Base-by-base conservation (phyloP, 2,113 vertebrate species). In the Neolamprologus caudopunctatus region DNA sequence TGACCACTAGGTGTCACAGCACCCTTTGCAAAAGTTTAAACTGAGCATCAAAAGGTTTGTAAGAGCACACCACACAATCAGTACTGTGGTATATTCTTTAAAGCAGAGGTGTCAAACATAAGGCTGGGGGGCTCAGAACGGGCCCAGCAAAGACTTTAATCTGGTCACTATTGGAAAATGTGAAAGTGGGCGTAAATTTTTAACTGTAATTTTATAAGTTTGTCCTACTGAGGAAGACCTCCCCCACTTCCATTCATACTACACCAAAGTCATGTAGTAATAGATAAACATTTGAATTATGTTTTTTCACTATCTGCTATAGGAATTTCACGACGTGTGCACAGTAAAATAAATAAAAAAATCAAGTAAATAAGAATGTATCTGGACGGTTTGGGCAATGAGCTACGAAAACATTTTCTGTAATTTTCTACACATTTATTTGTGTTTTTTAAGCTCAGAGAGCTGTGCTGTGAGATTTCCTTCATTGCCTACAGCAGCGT, bases 1-100 rank as follows among this genome's bases (percentile, higher is more conserved):
- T 50, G 19, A 50, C 90, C 92, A 90, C 87, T 80, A 92, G 92
- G 86, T 93, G 95, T 54, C 84, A 33, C 5, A 55, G 35, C 10
- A 51, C 8, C 24, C 57, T 6, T 28, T 9, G 9, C 51, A 8
- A 63, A 53, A 53, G 16, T 16, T 33, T 61, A 1, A 71, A 16
- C n/a, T 3, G 17, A 51, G 54, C 8, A 13, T 24, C 7, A 33
- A 57, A 50, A 66, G 8, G 26, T 47, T 63, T 10, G 4, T 54
- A 58, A 28, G 4, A 47, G 9, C 17, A 8, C 1, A 0, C 21
- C 24, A 17, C 45, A 78, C 26, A n/a, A 33, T 33, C 45, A 51
- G 71, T 78, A 78, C 45, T 78, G 45, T 12, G 45, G 45, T 51
- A 13, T 75, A 47, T 51, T 51, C 73, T 78, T 78, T 51, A 78